Evolutionary conservation across 2,797 vertebrate genomes (phyloP), one percentile per base, ranked within the genome.

Genomic region (Allobates femoralis): DNA sequence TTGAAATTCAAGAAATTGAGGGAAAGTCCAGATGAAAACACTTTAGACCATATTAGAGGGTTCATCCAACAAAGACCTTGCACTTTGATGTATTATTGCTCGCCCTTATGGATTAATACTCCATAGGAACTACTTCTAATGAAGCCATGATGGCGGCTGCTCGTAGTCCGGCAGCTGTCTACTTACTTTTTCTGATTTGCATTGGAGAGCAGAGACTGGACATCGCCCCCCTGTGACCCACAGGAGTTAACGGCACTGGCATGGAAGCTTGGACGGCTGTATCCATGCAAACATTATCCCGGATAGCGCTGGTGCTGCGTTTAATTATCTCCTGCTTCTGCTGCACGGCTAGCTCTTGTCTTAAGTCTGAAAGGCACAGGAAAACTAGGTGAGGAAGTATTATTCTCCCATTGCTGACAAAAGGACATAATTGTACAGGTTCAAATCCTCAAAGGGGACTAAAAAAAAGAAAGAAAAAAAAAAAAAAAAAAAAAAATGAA

Each of bases 291-390:
- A 96, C 96, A 0, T 88, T 18, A 64, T 96, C 96, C 90, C 91
- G 46, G 0, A 87, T n/a, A 19, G 76, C 12, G 69, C 32, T 90
- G 79, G 89, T 41, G 0, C 90, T 89, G 0, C 92, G 91, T 91
- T 94, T 92, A 34, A 93, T 92, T 16, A 94, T 95, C 83, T 99
- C 98, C 89, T 98, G 96, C 81, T 97, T 99, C 90, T 99, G 96
- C 86, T 97, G 96, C 30, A 99, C 98, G 0, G 96, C 98, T 92
- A 99, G 91, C 90, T 99, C 98, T 83, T 99, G 98, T 3, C 97
- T 95, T 80, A 99, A 93, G 90, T 99, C 98, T 99, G 81, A 0
- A 78, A 80, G 19, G 15, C 83, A n/a, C 2, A 62, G 1, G 34
- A 86, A 79, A 2, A 84, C 3, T n/a, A 28, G 15, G 23, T 10